Evolutionary conservation across 2,797 vertebrate species (phyloP).

Genomic region (Thalassophryne amazonica): DNA sequence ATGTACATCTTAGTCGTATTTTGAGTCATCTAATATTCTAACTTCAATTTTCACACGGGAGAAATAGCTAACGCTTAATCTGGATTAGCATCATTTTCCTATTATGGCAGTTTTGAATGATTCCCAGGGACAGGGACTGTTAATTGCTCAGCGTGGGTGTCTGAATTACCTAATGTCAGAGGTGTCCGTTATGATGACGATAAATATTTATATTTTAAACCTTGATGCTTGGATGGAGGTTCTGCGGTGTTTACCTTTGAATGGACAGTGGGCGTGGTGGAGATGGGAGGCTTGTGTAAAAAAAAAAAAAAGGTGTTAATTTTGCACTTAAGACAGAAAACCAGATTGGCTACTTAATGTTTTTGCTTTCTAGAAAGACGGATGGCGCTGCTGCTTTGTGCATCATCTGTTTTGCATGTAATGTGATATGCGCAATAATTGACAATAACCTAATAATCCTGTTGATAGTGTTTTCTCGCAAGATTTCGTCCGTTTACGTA

Average conservation of each 20-base stretch:
- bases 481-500: slow-evolving; percentile 42
- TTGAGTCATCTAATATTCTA: rapidly evolving
- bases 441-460: slow-evolving; percentile 36
- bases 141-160: slow-evolving; percentile 1
- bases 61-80: no score
- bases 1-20: no score
- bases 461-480: slow-evolving; percentile 1
- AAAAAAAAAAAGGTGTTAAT: slow-evolving; percentile 43
- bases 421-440: slow-evolving; percentile 62
- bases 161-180: no score
- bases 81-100: not conserved
- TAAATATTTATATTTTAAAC: not conserved
- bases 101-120: not conserved
- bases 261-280: slow-evolving; percentile 58
- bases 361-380: no score
- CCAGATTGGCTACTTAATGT: no score
- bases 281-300: slow-evolving; percentile 35
- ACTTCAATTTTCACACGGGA: not conserved
- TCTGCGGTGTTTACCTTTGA: slow-evolving; percentile 19
- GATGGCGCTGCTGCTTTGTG: no score
- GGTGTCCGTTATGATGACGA: no score
- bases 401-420: slow-evolving; percentile 8
- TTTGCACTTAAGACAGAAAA: slow-evolving; percentile 12
- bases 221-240: not conserved
- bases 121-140: not conserved